phyloP scores from a whole-genome alignment of 2,113 vertebrate genomes.

The Naja naja region DNA sequence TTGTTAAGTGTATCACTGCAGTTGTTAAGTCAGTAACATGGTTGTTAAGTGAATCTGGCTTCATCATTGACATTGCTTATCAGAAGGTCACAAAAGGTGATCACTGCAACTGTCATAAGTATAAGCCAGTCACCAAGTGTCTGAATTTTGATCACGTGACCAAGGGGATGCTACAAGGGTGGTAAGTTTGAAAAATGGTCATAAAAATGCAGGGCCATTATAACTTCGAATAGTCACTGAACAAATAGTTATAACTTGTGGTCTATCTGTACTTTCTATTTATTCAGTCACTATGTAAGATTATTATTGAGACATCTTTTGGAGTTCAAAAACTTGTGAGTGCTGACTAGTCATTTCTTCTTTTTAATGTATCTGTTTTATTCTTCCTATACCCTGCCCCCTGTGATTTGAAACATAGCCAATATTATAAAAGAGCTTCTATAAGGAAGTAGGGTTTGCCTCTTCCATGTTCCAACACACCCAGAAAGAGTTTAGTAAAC shows the following conservation, averaged over 20 bases:
- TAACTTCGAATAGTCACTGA: neutral
- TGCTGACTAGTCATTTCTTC: neutral
- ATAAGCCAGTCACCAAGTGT: neutral
- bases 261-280: neutral
- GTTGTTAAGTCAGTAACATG: neutral
- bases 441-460: neutral
- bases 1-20: neutral
- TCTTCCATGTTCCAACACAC: neutral
- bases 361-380: constrained; percentile 3
- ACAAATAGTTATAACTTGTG: neutral
- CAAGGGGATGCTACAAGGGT: neutral
- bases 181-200: neutral
- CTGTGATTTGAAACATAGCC: neutral
- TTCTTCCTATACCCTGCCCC: neutral
- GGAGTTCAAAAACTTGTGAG: neutral
- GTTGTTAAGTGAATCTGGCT: neutral
- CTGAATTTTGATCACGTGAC: neutral
- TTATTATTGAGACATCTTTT: neutral
- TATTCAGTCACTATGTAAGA: neutral
- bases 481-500: neutral
- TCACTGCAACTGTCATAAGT: neutral
- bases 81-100: neutral
- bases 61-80: neutral
- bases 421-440: neutral
- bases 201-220: neutral